Conservation (phyloP, 2,113 vertebrate species). For the Neofelis nebulosa region DNA sequence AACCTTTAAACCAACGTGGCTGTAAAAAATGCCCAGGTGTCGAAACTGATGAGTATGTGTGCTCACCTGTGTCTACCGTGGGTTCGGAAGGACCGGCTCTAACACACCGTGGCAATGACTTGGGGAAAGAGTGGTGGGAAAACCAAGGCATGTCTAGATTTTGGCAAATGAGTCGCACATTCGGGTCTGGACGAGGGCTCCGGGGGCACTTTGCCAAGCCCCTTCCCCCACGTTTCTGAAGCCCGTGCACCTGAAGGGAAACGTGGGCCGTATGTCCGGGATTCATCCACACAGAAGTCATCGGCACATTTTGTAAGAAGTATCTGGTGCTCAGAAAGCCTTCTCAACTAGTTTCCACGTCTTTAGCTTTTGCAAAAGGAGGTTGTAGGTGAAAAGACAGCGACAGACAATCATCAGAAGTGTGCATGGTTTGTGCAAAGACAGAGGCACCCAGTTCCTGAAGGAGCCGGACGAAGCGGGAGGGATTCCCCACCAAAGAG, state of each 20-base stretch:
- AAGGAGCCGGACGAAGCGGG: background rate
- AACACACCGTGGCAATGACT: background rate
- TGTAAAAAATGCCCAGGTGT: background rate
- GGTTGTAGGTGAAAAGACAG: too few relatives aligned
- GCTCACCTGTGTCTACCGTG: background rate
- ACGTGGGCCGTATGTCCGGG: background rate
- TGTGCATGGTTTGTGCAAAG: rapidly evolving
- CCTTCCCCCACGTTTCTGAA: background rate
- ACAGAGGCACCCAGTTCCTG: background rate
- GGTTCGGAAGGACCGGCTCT: background rate
- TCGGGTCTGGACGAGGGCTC: background rate
- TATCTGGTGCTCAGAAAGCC: background rate
- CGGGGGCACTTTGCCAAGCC: background rate
- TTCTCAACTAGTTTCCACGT: background rate
- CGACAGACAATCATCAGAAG: background rate
- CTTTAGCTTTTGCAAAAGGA: background rate
- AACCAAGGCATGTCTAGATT: background rate
- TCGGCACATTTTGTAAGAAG: background rate
- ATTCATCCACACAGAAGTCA: background rate
- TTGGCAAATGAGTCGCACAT: background rate
- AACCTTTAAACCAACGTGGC: rapidly evolving
- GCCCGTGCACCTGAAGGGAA: background rate
- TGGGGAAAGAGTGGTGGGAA: background rate
- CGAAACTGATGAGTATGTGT: rapidly evolving
- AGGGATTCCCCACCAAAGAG: background rate